These are phyloP conservation scores for Scaptodrosophila lebanonensis DNA, from an alignment of 1,140 invertebrate species.

Conservation along the genomic window DNA sequence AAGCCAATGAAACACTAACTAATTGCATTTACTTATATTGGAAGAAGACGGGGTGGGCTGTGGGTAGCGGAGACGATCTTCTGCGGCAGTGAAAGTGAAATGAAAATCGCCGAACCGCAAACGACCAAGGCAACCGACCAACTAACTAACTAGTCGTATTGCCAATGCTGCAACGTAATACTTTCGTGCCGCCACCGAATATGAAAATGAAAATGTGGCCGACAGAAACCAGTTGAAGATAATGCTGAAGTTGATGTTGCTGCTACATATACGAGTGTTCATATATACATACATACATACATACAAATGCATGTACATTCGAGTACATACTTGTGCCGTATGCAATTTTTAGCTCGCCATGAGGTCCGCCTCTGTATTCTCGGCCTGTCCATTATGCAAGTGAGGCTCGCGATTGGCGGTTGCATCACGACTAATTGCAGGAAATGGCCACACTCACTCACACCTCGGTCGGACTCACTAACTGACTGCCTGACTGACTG, in stretches of 20 bases:
- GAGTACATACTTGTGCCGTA: too few relatives aligned
- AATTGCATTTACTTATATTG: conserved; percentile 22
- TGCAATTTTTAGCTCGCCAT: conserved; percentile 1
- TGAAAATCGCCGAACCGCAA: conserved; percentile 32
- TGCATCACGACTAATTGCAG: conserved; percentile 68
- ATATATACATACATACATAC: too few relatives aligned
- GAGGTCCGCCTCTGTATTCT: conserved; percentile 49
- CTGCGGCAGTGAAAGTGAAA: conserved; percentile 60
- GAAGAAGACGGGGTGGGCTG: not conserved
- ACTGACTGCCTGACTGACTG: conserved; percentile 4
- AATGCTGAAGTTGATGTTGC: conserved; percentile 15
- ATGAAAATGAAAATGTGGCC: conserved; percentile 55
- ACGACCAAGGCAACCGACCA: conserved; percentile 39
- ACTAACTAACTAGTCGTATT: too few relatives aligned
- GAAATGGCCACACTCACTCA: conserved; percentile 37
- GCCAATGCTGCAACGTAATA: conserved; percentile 31
- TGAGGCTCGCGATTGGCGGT: conserved; percentile 30
- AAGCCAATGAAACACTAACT: conserved; percentile 65
- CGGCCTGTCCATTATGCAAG: conserved; percentile 69
- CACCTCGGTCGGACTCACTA: conserved; percentile 9
- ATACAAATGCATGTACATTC: too few relatives aligned
- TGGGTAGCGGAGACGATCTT: conserved; percentile 5
- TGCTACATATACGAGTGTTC: too few relatives aligned
- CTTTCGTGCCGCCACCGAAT: too few relatives aligned
- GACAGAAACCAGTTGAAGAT: too few relatives aligned